Percentiles rank a stretch among this genome's conserved stretches.
Conservation (phyloP, 2,113 vertebrate genomes). For the Mormyrus lacerda region DNA sequence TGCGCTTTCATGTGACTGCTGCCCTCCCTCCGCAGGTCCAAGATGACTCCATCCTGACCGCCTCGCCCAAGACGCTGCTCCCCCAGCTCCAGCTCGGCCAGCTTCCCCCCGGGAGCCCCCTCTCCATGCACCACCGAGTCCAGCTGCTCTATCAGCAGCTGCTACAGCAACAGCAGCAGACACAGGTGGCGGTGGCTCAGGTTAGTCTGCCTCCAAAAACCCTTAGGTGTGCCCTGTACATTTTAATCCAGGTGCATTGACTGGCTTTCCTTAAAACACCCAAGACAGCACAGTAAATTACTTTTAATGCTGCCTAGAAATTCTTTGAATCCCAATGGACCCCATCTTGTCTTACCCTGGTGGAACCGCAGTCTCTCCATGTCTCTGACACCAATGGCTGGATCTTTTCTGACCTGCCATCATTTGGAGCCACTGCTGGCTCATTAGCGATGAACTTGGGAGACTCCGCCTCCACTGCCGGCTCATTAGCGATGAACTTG, state of each 20-base stretch:
- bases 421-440: no score
- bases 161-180: conserved; percentile 88
- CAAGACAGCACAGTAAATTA: neutral
- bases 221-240: neutral
- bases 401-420: no score
- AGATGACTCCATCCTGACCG: conserved; percentile 55
- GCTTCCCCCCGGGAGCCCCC: conserved; percentile 52
- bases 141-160: conserved; percentile 88
- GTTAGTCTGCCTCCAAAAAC: conserved; percentile 41
- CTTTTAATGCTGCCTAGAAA: no score
- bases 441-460: no score
- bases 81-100: conserved; percentile 43
- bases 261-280: neutral
- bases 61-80: conserved; percentile 62
- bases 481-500: no score
- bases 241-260: neutral
- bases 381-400: no score
- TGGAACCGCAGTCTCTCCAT: no score
- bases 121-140: conserved; percentile 78
- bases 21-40: conserved; percentile 46
- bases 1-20: neutral
- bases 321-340: no score
- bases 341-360: no score
- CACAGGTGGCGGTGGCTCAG: conserved; percentile 84
- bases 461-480: no score